A percentile compares a stretch with the other conserved stretches of the same genome.
These are phyloP conservation scores for Oreochromis spilurus DNA, from an alignment of 2,113 vertebrate species.

Conservation along the genomic window DNA sequence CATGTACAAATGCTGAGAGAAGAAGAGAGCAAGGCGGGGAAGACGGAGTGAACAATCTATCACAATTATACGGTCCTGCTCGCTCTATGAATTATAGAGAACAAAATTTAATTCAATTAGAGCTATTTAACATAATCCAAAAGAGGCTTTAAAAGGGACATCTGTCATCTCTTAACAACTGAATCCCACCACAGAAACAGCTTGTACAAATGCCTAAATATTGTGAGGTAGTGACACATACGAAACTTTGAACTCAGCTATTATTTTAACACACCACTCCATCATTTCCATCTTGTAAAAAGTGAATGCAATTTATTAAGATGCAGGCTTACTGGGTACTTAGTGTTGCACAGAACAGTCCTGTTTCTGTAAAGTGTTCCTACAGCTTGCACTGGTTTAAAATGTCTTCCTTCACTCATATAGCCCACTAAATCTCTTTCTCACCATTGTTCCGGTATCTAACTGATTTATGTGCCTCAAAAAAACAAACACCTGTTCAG, in stretches of 20 bases:
- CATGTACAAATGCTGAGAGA: background rate
- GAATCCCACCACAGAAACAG: slow-evolving; percentile 22
- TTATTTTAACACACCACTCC: background rate
- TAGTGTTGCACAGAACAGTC: background rate
- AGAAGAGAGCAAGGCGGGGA: background rate
- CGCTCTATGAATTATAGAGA: background rate
- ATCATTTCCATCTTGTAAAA: background rate
- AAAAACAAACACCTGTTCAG: background rate
- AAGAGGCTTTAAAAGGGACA: slow-evolving; percentile 5
- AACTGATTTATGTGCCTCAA: background rate
- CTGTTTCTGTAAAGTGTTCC: background rate
- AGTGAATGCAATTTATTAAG: slow-evolving; percentile 1
- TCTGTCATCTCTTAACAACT: slow-evolving; percentile 34
- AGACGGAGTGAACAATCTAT: background rate
- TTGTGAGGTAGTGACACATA: background rate
- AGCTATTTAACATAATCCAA: slow-evolving; percentile 31
- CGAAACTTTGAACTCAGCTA: background rate
- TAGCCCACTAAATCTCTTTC: background rate
- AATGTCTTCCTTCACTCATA: background rate
- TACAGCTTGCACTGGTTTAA: background rate
- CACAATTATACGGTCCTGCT: background rate
- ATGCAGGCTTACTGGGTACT: background rate
- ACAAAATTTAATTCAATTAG: slow-evolving; percentile 22
- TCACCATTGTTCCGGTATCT: background rate
- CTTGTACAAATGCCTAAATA: background rate